These are phyloP conservation scores for Dicaeum eximium DNA, from an alignment of 2,113 vertebrate species.

Conservation along the genomic window DNA sequence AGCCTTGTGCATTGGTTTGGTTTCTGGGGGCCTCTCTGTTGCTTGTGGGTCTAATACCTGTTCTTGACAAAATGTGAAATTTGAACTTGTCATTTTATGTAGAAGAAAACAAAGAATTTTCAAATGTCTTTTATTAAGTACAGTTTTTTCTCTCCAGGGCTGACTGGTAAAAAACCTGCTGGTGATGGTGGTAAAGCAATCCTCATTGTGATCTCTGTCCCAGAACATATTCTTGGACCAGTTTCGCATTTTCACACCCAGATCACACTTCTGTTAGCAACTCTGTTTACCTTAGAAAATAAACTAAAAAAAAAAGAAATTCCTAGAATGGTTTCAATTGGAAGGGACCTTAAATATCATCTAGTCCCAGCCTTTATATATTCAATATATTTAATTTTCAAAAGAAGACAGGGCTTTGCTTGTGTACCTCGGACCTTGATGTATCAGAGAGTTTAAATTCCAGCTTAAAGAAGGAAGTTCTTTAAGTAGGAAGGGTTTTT, in stretches of 20 bases:
- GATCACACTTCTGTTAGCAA: fast-evolving
- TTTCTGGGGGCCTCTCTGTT: not conserved
- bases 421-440: not conserved
- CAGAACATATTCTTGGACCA: not conserved
- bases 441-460: not conserved
- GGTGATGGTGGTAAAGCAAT: not conserved
- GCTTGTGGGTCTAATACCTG: not conserved
- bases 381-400: not conserved
- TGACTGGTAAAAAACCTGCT: not conserved
- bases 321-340: not conserved
- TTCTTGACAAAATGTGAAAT: not conserved
- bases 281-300: not conserved
- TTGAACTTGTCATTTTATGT: not conserved
- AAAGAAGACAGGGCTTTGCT: not conserved
- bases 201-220: not conserved
- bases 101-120: not conserved
- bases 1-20: not conserved
- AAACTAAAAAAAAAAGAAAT: not conserved
- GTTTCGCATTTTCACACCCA: not conserved
- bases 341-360: not conserved
- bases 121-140: not conserved
- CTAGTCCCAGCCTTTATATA: no score
- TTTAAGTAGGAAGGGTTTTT: not conserved
- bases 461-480: not conserved
- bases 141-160: not conserved